phyloP scores from a whole-genome alignment of 2,797 vertebrate species.

The Enteromius radiatus region DNA sequence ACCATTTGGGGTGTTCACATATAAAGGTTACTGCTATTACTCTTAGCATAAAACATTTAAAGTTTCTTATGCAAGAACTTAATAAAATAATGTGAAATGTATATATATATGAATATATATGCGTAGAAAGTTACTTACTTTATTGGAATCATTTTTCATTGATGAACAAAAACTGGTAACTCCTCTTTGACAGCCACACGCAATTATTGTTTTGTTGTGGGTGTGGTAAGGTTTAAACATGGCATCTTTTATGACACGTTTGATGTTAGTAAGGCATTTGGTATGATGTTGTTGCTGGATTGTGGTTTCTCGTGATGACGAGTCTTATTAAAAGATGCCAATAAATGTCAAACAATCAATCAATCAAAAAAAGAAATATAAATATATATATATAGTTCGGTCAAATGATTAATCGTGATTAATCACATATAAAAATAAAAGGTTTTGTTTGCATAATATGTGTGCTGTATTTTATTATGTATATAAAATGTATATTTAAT shows the following conservation, averaged over 20 bases:
- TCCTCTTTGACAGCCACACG: not conserved
- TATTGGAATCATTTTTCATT: not conserved
- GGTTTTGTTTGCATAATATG: too few species aligned
- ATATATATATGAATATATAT: too few species aligned
- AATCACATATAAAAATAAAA: too few species aligned
- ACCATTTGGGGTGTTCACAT: not conserved
- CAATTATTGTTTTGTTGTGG: not conserved
- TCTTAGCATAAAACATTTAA: not conserved
- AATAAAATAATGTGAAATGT: not conserved
- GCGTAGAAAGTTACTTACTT: not conserved
- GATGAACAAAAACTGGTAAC: not conserved
- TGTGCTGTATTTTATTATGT: too few species aligned
- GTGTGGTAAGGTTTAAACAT: not conserved
- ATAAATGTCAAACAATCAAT: not conserved
- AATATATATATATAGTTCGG: too few species aligned
- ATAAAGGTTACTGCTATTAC: not conserved
- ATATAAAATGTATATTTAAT: too few species aligned
- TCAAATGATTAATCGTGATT: too few species aligned
- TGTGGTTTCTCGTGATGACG: not conserved
- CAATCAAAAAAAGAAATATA: too few species aligned
- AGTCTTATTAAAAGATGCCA: not conserved
- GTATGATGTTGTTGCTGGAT: not conserved
- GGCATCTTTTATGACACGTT: not conserved
- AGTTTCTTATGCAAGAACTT: not conserved
- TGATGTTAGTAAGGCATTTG: not conserved